Evolutionary conservation across 2,113 vertebrate genomes (phyloP).

Genomic region (Cottus gobio): DNA sequence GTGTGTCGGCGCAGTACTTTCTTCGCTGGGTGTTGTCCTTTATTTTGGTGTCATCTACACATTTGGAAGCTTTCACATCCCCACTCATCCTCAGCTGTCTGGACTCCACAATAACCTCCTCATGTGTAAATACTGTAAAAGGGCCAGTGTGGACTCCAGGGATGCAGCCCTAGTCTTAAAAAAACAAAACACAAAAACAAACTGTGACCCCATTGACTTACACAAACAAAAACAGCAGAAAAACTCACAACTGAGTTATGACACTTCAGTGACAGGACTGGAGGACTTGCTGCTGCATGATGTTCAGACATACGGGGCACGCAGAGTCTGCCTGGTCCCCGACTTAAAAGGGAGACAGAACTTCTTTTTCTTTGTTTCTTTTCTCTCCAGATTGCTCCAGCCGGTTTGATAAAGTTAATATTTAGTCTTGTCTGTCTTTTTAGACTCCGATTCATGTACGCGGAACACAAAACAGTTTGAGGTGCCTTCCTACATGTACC

Average conservation of each 20-base stretch:
- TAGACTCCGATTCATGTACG: constrained; percentile 8
- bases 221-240: constrained; percentile 9
- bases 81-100: constrained; percentile 1
- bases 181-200: neutral
- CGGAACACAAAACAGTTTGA: constrained; percentile 50
- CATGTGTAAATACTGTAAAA: constrained; percentile 50
- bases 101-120: constrained; percentile 13
- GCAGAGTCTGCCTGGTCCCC: neutral
- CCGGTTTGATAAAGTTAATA: constrained; percentile 1
- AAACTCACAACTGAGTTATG: neutral
- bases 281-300: constrained; percentile 37
- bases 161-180: constrained; percentile 28
- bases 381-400: constrained; percentile 2
- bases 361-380: neutral
- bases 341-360: constrained; percentile 19
- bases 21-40: constrained; percentile 9
- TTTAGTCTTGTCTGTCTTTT: constrained; percentile 39
- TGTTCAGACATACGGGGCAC: constrained; percentile 4
- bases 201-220: neutral
- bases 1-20: constrained; percentile 9
- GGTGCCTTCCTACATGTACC: constrained; percentile 78
- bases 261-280: constrained; percentile 5
- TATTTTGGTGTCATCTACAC: constrained; percentile 41
- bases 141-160: constrained; percentile 15
- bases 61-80: constrained; percentile 24